Percentiles rank a stretch among this genome's conserved stretches.
phyloP scores from a whole-genome alignment of 2,113 vertebrate genomes.

The Casuarius casuarius region DNA sequence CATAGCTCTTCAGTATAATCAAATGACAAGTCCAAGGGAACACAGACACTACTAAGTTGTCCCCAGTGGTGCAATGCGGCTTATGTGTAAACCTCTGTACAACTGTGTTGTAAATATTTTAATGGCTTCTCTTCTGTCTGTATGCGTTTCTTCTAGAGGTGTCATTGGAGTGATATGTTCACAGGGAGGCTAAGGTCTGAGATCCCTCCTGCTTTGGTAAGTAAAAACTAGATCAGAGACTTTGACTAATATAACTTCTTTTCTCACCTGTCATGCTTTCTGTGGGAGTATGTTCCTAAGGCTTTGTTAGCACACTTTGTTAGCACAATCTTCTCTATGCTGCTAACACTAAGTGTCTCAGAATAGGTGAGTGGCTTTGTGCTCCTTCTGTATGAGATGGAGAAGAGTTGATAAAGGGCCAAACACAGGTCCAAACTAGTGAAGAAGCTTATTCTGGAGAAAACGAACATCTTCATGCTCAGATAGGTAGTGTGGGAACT shows the following conservation, averaged over 20 bases:
- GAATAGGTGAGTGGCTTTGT: neutral
- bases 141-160: slow-evolving; percentile 79
- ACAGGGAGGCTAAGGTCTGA: slow-evolving; percentile 94
- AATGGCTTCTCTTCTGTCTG: neutral
- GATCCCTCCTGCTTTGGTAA: slow-evolving; percentile 96
- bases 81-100: neutral
- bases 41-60: neutral
- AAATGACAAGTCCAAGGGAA: neutral
- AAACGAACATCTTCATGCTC: neutral
- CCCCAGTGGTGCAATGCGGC: neutral
- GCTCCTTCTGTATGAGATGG: neutral
- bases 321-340: neutral
- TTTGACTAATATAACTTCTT: neutral
- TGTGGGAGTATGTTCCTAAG: neutral
- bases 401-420: neutral
- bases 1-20: neutral
- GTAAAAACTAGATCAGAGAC: slow-evolving; percentile 22
- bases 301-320: neutral
- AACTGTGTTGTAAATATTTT: neutral
- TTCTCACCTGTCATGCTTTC: neutral
- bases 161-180: slow-evolving; percentile 99
- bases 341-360: neutral
- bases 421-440: neutral
- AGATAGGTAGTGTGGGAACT: neutral
- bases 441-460: neutral